Evolutionary conservation across 2,888 invertebrate species (phyloP), one percentile per base, ranked within the genome.

Genomic region (Cryptus armator): DNA sequence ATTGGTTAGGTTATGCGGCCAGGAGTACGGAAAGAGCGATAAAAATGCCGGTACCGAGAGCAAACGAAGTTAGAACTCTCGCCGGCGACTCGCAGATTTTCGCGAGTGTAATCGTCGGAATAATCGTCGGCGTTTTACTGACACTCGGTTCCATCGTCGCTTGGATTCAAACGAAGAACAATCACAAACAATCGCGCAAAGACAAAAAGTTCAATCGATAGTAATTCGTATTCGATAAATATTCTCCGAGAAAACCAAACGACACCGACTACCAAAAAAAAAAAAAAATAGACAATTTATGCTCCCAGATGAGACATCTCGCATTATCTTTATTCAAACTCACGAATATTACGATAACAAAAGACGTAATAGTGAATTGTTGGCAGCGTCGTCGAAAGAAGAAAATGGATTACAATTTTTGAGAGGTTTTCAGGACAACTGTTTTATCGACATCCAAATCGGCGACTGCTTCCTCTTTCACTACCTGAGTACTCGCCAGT

Each of bases 371-470:
- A 24, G 24, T 24, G 24, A 24, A 24, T 24, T 24, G 24, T 24
- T 24, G 2, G 24, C 24, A 24, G 24, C 24, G 24, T 24, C 24
- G 3, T 24, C 24, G 24, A 24, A 24, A 24, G 24, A 2, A 24
- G 24, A 24, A 24, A 24, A 24, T 3, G 1, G 24, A 24, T 24
- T 24, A 56, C 10, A 71, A 62, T 75, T 66, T 74, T 88, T 75
- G 84, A 83, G 83, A 3, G 90, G 93, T 90, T 94, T 94, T 93
- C 83, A 95, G n/a, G 90, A 94, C 83, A 0, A 96, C 94, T 0
- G 96, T 95, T 90, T 95, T 95, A 87, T 96, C 95, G 88, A 96
- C 96, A 2, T 95, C 96, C 92, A 95, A 91, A 89, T 93, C 95
- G 88, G 95, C 92, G 12, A 95, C 92, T 84, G 93, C 91, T 80